A percentile compares a stretch with the other conserved stretches of the same genome.
Conservation (phyloP, 1,140 invertebrate genomes). For the Papilio helenus region DNA sequence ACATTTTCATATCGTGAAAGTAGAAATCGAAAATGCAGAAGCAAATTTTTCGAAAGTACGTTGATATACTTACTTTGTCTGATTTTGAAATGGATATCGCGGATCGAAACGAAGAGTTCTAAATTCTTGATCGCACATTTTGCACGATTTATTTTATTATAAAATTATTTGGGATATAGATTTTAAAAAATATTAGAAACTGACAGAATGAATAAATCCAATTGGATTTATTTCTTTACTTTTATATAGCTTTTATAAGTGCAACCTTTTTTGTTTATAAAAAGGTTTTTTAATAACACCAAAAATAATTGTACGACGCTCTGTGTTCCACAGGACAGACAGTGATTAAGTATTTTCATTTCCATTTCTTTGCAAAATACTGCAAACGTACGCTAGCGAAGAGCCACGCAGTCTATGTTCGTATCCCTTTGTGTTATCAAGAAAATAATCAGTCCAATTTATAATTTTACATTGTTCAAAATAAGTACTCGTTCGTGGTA, state of each 20-base stretch:
- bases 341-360: background rate
- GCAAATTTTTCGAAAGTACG: background rate
- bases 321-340: background rate
- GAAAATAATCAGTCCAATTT: background rate
- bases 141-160: slow-evolving; percentile 23
- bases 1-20: background rate
- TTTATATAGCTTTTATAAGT: background rate
- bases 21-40: background rate
- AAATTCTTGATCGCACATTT: slow-evolving; percentile 70
- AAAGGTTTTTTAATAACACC: background rate
- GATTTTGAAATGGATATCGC: slow-evolving; percentile 73
- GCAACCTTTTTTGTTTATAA: background rate
- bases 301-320: background rate
- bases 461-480: too few relatives aligned
- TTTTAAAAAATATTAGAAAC: slow-evolving; percentile 8
- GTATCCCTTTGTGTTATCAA: background rate
- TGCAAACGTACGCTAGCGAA: background rate
- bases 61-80: slow-evolving; percentile 62
- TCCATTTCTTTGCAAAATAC: background rate
- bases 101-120: slow-evolving; percentile 70
- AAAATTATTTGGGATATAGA: slow-evolving; percentile 37
- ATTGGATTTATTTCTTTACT: background rate
- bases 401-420: background rate
- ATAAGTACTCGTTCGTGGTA: too few relatives aligned
- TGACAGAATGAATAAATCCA: background rate